These are phyloP conservation scores for Brachionus rubens DNA, from an alignment of 1,140 invertebrate species.

Conservation along the genomic window DNA sequence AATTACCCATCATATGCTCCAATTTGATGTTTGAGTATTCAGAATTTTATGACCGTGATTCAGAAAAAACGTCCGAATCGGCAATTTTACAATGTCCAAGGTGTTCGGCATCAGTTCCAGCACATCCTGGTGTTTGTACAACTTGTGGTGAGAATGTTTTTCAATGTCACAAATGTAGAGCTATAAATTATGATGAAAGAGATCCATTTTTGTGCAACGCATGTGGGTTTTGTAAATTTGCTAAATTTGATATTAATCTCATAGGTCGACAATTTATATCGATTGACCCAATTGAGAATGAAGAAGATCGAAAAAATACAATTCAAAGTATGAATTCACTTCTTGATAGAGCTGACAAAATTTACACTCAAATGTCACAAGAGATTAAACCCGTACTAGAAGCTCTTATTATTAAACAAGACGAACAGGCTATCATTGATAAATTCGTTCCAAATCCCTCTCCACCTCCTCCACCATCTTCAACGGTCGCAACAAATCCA, in stretches of 20 bases:
- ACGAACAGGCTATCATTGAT: background rate
- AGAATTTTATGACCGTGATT: conserved; percentile 85
- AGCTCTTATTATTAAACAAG: conserved; percentile 66
- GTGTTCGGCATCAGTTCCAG: conserved; percentile 87
- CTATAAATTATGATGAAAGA: conserved; percentile 98
- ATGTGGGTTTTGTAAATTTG: conserved; percentile 98
- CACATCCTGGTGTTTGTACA: conserved; percentile 91
- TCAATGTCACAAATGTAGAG: conserved; percentile 67
- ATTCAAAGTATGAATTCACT: conserved; percentile 81
- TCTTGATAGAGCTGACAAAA: conserved; percentile 86
- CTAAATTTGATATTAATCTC: conserved; percentile 92
- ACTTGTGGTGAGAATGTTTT: conserved; percentile 98
- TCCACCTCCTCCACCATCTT: background rate
- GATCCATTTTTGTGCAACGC: conserved; percentile 97
- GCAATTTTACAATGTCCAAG: conserved; percentile 92
- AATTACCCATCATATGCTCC: conserved; percentile 89
- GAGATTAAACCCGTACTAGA: conserved; percentile 77
- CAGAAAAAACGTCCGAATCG: conserved; percentile 49
- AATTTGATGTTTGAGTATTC: conserved; percentile 99
- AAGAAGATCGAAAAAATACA: conserved; percentile 81
- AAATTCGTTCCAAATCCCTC: background rate
- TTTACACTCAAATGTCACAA: conserved; percentile 85
- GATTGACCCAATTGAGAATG: conserved; percentile 92
- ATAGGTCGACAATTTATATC: conserved; percentile 85
- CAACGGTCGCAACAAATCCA: background rate